A percentile compares a stretch with the other conserved stretches of the same genome.
These are phyloP conservation scores for Acronicta leporina DNA, from an alignment of 2,888 invertebrate species.

Conservation along the genomic window DNA sequence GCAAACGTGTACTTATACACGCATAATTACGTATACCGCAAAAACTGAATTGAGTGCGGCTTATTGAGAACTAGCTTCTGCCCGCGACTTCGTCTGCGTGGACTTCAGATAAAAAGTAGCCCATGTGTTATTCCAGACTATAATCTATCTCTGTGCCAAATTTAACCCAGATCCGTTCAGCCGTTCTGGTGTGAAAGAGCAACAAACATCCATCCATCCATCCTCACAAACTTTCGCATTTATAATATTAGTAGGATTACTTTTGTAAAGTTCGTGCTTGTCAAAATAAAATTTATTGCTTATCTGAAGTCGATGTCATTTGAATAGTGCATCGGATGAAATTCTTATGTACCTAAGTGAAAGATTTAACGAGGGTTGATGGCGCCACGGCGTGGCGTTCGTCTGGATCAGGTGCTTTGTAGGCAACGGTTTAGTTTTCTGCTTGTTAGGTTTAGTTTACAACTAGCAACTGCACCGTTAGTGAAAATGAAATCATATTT, in stretches of 20 bases:
- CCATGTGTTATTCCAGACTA: no score
- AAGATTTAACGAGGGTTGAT: conserved; percentile 57
- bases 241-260: no score
- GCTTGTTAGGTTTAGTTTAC: conserved; percentile 53
- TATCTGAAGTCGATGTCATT: conserved; percentile 54
- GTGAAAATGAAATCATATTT: conserved; percentile 46
- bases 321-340: conserved; percentile 54
- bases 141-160: no score
- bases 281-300: conserved; percentile 55
- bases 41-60: conserved; percentile 51
- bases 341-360: conserved; percentile 64
- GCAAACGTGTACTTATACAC: conserved; percentile 57
- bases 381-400: conserved; percentile 16
- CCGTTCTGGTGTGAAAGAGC: no score
- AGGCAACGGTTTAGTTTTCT: conserved; percentile 54
- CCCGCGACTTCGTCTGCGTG: no score
- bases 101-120: no score
- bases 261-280: conserved; percentile 55
- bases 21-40: conserved; percentile 60
- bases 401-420: conserved; percentile 35
- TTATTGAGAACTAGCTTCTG: conserved; percentile 54
- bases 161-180: no score
- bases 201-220: no score
- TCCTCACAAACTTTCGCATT: no score
- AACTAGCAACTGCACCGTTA: conserved; percentile 52